Base-by-base conservation (phyloP, 2,113 vertebrate species). In the Catharus minimus region DNA sequence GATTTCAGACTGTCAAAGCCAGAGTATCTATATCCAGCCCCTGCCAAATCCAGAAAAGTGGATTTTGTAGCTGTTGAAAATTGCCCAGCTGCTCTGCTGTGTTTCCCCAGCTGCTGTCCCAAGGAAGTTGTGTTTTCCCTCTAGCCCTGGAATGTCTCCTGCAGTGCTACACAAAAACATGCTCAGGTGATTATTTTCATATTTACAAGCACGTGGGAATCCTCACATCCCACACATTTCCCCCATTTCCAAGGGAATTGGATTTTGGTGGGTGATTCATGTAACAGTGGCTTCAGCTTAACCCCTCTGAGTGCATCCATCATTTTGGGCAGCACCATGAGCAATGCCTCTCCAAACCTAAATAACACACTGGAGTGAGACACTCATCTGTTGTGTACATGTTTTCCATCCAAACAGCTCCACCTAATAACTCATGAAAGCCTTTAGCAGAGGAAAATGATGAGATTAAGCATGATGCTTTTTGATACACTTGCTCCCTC, bases 231-330 rank as follows among this genome's bases (percentile, higher is more conserved):
- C 71, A 58, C 91, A 93, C 64, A 84, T 89, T 95, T 95, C 82
- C 32, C 16, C 20, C 43, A 6, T 72, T 87, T 88, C 41, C 16
- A 43, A 4, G 1, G 4, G 22, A 57, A 66, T 58, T 75, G 68
- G 57, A 73, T 91, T 89, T 91, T 67, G 23, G 55, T 65, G 39
- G 58, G 30, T 91, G 72, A 64, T 88, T 88, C 65, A 57, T 79
- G 1, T 20, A 86, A 84, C 93, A 80, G 92, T 78, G 53, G 46
- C 82, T 96, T 86, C 94, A 93, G 90, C 84, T 95, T 96, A 95
- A 96, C 80, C 87, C 83, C 86, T 94, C 20, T 86, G 80, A 89
- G n/a, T 41, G 62, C 72, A 90, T 75, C 78, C 58, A 72, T 93
- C 93, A 62, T 96, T 93, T 86, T 64, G 36, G 61, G 71, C 79